A percentile compares a stretch with the other conserved stretches of the same genome.
phyloP scores from a whole-genome alignment of 2,113 vertebrate genomes.

The Thamnophis sirtalis region DNA sequence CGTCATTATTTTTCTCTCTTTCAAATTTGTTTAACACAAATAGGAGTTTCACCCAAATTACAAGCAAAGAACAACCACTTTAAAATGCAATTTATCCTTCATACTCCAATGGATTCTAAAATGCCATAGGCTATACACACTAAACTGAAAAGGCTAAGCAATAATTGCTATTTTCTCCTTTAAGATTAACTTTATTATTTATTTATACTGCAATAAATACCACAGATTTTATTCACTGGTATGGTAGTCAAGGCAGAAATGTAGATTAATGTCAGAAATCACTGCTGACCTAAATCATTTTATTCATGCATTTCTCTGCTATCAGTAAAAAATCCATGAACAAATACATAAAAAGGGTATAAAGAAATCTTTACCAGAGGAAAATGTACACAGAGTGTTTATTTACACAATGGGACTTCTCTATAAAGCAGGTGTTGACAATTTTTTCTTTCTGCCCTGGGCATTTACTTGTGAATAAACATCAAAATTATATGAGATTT shows the following conservation, averaged over 20 bases:
- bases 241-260: not conserved
- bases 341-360: not conserved
- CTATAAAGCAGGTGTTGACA: not conserved
- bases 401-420: not conserved
- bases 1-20: not conserved
- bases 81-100: slow-evolving; percentile 47
- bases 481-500: not conserved
- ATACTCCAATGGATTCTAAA: slow-evolving; percentile 25
- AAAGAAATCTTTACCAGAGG: not conserved
- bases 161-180: slow-evolving; percentile 40
- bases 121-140: slow-evolving; percentile 22
- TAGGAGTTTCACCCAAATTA: slow-evolving; percentile 35
- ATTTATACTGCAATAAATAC: slow-evolving; percentile 46
- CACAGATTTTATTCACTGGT: slow-evolving; percentile 21
- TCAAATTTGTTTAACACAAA: slow-evolving; percentile 31
- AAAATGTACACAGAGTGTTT: no score
- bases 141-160: slow-evolving; percentile 21
- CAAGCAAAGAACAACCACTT: slow-evolving; percentile 34
- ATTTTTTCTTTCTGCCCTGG: not conserved
- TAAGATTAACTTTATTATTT: slow-evolving; percentile 51
- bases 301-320: not conserved
- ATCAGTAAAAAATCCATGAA: not conserved
- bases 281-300: not conserved
- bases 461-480: not conserved
- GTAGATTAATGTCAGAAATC: slow-evolving; percentile 32